Conservation (phyloP, 53 echinoderm and acorn worm genomes). For the Holothuria scabra region DNA sequence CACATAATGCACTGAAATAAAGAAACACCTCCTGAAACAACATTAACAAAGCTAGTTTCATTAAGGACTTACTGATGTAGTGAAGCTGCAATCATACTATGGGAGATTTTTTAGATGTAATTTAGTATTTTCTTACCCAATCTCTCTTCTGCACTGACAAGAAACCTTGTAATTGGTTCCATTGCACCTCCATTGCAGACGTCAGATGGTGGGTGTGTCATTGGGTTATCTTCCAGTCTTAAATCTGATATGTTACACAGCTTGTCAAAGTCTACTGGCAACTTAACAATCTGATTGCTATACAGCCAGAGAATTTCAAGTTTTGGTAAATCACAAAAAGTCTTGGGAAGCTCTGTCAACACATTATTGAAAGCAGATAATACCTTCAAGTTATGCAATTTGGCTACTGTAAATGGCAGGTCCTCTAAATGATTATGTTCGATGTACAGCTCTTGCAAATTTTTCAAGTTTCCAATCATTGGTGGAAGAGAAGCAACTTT, state of each 20-base stretch:
- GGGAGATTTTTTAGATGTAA: no score
- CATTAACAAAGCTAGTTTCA: no score
- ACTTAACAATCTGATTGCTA: conserved; percentile 61
- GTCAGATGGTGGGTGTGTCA: conserved; percentile 85
- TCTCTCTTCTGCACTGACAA: conserved; percentile 76
- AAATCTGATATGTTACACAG: conserved; percentile 67
- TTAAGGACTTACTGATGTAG: no score
- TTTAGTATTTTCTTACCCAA: conserved; percentile 61
- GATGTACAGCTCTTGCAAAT: conserved; percentile 76
- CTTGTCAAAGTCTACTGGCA: conserved; percentile 75
- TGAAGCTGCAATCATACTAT: no score
- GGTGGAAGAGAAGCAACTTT: conserved; percentile 69
- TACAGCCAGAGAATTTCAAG: conserved; percentile 74
- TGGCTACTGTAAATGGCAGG: conserved; percentile 66
- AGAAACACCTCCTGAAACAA: no score
- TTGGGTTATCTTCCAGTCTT: conserved; percentile 75
- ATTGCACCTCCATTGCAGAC: conserved; percentile 93
- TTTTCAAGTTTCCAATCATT: conserved; percentile 63
- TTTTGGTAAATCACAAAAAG: conserved; percentile 68
- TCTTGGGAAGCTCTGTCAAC: conserved; percentile 69
- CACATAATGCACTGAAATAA: no score
- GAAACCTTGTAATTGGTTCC: conserved; percentile 90
- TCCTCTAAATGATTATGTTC: conserved; percentile 72
- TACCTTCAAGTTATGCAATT: conserved; percentile 61
- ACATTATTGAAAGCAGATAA: conserved; percentile 69